Conservation (phyloP, 2,113 vertebrate species). For the Pitta sordida region DNA sequence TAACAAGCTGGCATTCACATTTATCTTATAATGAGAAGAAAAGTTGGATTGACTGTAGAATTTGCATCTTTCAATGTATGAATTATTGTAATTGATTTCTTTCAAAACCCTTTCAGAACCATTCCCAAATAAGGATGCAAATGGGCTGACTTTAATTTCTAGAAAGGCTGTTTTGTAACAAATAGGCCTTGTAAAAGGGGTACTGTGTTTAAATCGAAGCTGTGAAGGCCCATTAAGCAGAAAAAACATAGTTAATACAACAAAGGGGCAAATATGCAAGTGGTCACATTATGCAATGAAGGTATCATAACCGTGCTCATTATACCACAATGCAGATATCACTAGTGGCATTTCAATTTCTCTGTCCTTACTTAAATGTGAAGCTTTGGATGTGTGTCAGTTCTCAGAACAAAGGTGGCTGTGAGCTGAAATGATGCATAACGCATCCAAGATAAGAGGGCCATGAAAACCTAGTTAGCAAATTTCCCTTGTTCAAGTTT, state of each 20-base stretch:
- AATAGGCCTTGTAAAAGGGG: background rate
- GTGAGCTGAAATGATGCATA: background rate
- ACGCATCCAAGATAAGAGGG: background rate
- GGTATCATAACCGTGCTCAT: background rate
- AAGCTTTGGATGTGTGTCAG: background rate
- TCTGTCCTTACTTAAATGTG: background rate
- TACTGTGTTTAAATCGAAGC: background rate
- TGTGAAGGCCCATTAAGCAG: background rate
- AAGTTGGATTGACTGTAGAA: background rate
- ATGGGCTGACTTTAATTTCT: background rate
- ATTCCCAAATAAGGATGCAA: background rate
- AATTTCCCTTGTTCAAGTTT: background rate
- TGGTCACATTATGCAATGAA: background rate
- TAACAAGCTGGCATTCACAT: constrained; percentile 22
- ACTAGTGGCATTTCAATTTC: background rate
- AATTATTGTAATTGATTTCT: constrained; percentile 25
- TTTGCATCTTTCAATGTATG: background rate
- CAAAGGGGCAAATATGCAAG: background rate
- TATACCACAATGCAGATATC: background rate
- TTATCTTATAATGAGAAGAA: constrained; percentile 6
- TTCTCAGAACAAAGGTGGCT: background rate
- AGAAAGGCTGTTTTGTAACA: background rate
- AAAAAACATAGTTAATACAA: background rate
- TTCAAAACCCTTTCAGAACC: constrained; percentile 7
- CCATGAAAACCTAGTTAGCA: background rate